Conservation (phyloP, 1,140 invertebrate species). For the Oryctes rhinoceros region DNA sequence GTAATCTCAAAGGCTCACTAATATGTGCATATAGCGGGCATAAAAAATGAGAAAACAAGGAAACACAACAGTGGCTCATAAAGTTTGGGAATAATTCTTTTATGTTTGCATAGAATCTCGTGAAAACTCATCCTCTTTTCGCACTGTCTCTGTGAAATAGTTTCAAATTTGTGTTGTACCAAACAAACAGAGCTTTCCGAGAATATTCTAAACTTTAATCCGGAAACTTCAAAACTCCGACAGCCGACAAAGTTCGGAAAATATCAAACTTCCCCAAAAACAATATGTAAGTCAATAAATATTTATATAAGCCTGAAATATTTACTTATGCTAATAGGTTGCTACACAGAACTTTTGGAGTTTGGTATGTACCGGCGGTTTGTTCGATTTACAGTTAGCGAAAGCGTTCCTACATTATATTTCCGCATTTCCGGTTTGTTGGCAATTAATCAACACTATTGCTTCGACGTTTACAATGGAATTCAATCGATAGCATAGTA, state of each 20-base stretch:
- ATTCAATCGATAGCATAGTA: not conserved
- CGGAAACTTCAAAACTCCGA: not conserved
- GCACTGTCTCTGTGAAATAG: not conserved
- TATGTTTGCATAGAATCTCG: too few species aligned
- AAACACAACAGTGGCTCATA: too few species aligned
- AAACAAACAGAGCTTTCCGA: not conserved
- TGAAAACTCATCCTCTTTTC: not conserved
- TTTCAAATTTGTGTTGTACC: not conserved
- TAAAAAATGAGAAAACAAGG: too few species aligned
- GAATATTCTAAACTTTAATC: not conserved
- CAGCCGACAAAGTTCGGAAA: not conserved
- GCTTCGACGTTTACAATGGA: not conserved
- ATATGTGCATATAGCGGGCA: too few species aligned
- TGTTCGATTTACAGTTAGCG: not conserved
- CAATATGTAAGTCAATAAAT: constrained; percentile 2
- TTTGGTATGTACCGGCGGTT: not conserved
- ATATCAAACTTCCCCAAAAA: not conserved
- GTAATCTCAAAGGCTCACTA: too few species aligned
- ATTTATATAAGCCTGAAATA: constrained; percentile 23
- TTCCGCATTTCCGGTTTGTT: not conserved
- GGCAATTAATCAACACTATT: not conserved
- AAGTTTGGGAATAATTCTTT: too few species aligned
- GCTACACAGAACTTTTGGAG: not conserved
- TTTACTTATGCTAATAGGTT: constrained; percentile 15
- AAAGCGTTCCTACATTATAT: not conserved